These are phyloP conservation scores for Crossocerus cetratus DNA, from an alignment of 2,888 invertebrate genomes.

Conservation along the genomic window DNA sequence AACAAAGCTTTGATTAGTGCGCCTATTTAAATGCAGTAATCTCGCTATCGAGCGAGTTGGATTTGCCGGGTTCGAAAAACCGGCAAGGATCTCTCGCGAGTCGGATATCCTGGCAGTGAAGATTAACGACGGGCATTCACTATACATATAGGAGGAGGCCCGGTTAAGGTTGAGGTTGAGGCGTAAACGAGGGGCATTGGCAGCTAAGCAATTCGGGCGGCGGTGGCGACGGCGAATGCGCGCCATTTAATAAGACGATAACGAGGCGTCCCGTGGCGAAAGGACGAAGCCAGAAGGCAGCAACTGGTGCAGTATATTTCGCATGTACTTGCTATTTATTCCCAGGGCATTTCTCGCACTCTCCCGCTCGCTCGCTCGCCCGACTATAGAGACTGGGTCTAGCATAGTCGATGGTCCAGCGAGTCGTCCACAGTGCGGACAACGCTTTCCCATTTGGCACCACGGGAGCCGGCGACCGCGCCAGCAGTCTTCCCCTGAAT, in stretches of 20 bases:
- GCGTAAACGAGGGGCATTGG: background rate
- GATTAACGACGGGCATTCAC: no score
- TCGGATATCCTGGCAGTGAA: no score
- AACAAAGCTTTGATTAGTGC: no score
- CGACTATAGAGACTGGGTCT: conserved; percentile 1
- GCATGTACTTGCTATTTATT: conserved; percentile 37
- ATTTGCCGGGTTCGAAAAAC: no score
- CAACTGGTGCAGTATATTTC: conserved; percentile 15
- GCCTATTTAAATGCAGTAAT: no score
- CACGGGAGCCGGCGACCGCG: conserved; percentile 45
- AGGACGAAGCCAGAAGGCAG: conserved; percentile 9
- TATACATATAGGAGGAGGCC: no score
- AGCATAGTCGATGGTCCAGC: conserved; percentile 43
- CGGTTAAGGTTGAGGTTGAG: conserved; percentile 1
- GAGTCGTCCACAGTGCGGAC: conserved; percentile 55
- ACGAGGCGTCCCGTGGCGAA: conserved; percentile 28
- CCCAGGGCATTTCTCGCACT: no score
- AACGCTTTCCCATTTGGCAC: conserved; percentile 68
- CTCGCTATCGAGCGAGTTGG: no score
- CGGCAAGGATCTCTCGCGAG: no score
- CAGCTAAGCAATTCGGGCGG: conserved; percentile 9
- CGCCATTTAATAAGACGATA: conserved; percentile 34
- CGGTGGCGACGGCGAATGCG: conserved; percentile 9
- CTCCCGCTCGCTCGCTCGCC: conserved; percentile 1
- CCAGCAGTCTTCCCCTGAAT: conserved; percentile 55